These are phyloP conservation scores for Drosophila chauvacae DNA, from an alignment of 1,140 invertebrate genomes.

Conservation along the genomic window DNA sequence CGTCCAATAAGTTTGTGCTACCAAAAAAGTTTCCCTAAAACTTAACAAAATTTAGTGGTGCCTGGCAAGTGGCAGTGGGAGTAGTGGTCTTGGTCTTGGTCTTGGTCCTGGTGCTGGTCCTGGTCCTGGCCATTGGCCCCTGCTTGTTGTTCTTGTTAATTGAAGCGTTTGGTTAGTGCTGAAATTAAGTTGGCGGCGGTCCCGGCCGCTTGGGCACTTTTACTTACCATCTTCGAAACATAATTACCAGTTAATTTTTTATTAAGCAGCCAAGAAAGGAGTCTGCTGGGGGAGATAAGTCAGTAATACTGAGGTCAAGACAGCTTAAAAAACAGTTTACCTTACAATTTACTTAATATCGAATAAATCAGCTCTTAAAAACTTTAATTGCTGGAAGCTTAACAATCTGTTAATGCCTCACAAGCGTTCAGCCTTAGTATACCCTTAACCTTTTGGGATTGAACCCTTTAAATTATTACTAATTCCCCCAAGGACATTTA, in stretches of 20 bases:
- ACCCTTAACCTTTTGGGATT: constrained; percentile 3
- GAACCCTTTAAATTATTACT: constrained; percentile 35
- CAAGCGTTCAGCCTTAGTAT: background rate
- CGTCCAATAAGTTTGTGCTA: constrained; percentile 61
- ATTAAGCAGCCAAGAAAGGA: constrained; percentile 36
- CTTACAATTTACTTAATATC: constrained; percentile 5
- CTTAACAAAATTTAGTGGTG: constrained; percentile 75
- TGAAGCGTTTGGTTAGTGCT: constrained; percentile 72
- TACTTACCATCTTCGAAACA: constrained; percentile 52
- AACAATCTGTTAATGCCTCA: constrained; percentile 7
- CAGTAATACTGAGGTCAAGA: background rate
- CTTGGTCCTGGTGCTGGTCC: background rate
- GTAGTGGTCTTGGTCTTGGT: constrained; percentile 1
- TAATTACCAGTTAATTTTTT: constrained; percentile 76
- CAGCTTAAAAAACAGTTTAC: background rate
- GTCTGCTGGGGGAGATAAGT: constrained; percentile 6
- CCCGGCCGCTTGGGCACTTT: constrained; percentile 39
- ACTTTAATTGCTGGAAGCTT: constrained; percentile 12
- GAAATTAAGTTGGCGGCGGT: constrained; percentile 70
- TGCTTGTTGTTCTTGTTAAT: constrained; percentile 74
- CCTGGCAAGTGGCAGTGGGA: constrained; percentile 46
- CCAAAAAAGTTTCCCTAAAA: constrained; percentile 69
- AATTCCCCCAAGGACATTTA: constrained; percentile 48
- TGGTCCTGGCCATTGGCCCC: constrained; percentile 52
- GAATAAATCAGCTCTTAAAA: background rate